Base-by-base conservation (phyloP, 2,113 vertebrate species). In the Antechinus stuartii region DNA sequence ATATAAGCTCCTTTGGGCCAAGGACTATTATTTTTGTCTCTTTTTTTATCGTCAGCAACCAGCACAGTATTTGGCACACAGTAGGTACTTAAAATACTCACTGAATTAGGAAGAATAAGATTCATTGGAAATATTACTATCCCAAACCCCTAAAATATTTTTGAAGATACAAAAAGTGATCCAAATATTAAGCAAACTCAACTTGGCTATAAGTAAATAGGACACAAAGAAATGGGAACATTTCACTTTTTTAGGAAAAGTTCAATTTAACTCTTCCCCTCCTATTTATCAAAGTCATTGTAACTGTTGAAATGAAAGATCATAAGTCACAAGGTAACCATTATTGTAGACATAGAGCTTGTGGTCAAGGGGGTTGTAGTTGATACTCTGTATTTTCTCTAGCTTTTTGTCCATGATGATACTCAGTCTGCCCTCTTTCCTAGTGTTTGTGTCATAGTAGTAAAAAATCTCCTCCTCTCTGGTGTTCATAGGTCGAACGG, bases 401-500 rank as follows among this genome's bases (percentile, higher is more conserved):
- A 98, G 54, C 95, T 98, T 96, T 96, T 99, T 99, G 0, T 96
- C 96, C 94, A 99, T 92, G 22, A 93, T 0, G 14, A 99, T 92
- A 52, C 91, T 96, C 25, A 98, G 0, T 3, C 0, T 94, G n/a
- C 97, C 95, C 97, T 99, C 98, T 53, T 42, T 95, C 16, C 98
- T 98, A 24, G 99, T 99, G 9, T 94, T 98, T 0, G 99, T 99
- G 98, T 99, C 99, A 49, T 99, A 99, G 68, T 98, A 99, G 90
- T 99, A 99, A 98, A 99, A 99, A 89, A 99, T 99, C 97, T 99
- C 99, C 91, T 99, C 99, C 42, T 53, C 35, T 96, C n/a, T 98
- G 42, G 98, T 98, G 96, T 56, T 99, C 54, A 99, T 0, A 47
- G 97, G 96, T 47, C 99, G 99, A 0, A 99, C 99, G 46, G 99